phyloP scores from a whole-genome alignment of 2,797 vertebrate species.

The Salmo trutta region DNA sequence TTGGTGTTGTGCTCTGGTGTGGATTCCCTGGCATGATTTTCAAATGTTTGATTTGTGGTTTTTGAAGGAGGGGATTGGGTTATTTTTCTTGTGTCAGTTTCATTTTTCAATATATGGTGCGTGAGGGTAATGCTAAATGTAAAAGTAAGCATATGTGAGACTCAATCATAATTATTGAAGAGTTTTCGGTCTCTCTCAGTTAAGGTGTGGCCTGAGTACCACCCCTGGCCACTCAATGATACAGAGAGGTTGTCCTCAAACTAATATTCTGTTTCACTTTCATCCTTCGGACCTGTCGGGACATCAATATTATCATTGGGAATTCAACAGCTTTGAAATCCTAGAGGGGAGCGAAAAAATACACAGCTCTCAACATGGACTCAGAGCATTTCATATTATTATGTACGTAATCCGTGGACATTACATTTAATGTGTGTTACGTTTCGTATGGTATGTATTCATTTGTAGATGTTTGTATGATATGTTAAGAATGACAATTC shows the following conservation, averaged over 20 bases:
- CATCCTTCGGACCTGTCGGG: background rate
- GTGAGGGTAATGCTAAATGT: conserved; percentile 1
- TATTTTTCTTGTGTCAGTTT: conserved; percentile 26
- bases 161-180: background rate
- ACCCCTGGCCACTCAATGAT: background rate
- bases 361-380: conserved; percentile 10
- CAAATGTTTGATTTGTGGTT: conserved; percentile 55
- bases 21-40: conserved; percentile 38
- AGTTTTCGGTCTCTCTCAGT: background rate
- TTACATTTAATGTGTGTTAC: no score
- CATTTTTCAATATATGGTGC: conserved; percentile 19
- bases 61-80: conserved; percentile 11
- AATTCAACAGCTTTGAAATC: conserved; percentile 39
- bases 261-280: conserved; percentile 1
- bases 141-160: background rate
- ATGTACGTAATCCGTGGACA: no score
- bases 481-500: no score
- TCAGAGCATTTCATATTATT: no score
- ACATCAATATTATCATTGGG: conserved; percentile 32
- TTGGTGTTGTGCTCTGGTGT: conserved; percentile 47
- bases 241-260: background rate
- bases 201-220: background rate
- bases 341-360: conserved; percentile 33
- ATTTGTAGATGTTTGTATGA: no score
- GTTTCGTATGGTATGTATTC: no score